A percentile compares a stretch with the other conserved stretches of the same genome.
Evolutionary conservation across 92 coral and sea anemone genomes (phyloP).

Genomic region (Zoanthus sociatus): DNA sequence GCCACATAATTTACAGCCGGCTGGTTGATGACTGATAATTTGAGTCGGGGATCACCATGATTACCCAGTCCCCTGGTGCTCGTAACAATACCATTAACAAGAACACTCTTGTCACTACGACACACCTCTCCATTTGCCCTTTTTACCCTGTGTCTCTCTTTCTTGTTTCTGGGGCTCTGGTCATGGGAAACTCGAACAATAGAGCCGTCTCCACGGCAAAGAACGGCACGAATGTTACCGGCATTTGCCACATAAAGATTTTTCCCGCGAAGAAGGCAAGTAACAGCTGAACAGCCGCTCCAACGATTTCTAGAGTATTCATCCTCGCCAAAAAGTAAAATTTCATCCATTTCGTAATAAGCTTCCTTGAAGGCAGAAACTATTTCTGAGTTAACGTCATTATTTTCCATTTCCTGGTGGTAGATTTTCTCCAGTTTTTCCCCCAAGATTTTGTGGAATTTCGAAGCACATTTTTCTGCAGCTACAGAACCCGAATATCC

Average conservation of each 20-base stretch:
- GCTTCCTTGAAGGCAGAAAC: conserved; percentile 75
- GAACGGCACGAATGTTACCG: conserved; percentile 85
- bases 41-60: conserved; percentile 94
- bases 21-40: conserved; percentile 73
- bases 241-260: conserved; percentile 92
- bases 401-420: conserved; percentile 59
- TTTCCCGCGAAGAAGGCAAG: conserved; percentile 83
- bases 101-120: conserved; percentile 77
- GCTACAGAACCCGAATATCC: conserved; percentile 94
- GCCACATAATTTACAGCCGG: conserved; percentile 83
- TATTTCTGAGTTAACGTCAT: conserved; percentile 65
- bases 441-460: conserved; percentile 81
- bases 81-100: conserved; percentile 85
- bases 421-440: conserved; percentile 72
- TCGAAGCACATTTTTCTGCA: conserved; percentile 90
- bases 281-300: conserved; percentile 98
- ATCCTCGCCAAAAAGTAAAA: conserved; percentile 78
- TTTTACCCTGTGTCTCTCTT: conserved; percentile 76
- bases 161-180: conserved; percentile 87
- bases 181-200: conserved; percentile 79
- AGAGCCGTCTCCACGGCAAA: conserved; percentile 88
- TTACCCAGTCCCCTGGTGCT: conserved; percentile 96
- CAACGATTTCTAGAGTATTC: conserved; percentile 96
- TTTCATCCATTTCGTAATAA: conserved; percentile 86
- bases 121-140: conserved; percentile 82